Base-by-base conservation (phyloP, 1,140 invertebrate genomes). In the Philopotamus ludificatus region DNA sequence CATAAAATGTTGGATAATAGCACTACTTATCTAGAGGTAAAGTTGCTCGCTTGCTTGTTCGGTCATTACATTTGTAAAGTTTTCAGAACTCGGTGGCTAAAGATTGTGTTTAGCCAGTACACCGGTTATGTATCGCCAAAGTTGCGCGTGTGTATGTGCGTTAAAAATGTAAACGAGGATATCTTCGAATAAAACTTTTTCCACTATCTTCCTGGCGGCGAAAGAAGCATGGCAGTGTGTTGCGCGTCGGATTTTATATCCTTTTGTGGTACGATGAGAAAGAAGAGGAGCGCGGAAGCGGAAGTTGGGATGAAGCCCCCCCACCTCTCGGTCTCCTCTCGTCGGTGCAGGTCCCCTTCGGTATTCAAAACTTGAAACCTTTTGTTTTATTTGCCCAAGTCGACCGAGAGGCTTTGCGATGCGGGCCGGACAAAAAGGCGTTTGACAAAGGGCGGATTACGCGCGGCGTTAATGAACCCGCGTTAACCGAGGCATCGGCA, bases 361-460 rank as follows among this genome's bases (percentile, higher is more conserved):
- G 28, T 55, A 34, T 58, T 54, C 9, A 20, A 20, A 20, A 26
- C 65, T 50, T 42, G 64, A 59, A 60, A 15, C 44, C 65, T 62
- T 67, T 67, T 67, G 59, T 63, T 67, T 67, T 57, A 67, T 57
- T 67, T 55, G 49, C 28, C 47, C 65, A 22, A 57, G 15, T 58
- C 51, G 45, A 16, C n/a, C n/a, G n/a, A n/a, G n/a, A 34, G 28
- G 12, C 4, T 34, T 34, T 34, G 28, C 28, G 4, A 12, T 12
- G 28, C 12, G 12, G 12, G 4, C 12, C 28, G 12, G 12, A 12
- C 12, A 12, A 12, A 34, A 12, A 34, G 28, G 28, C 28, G 28
- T 34, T 34, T 34, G 4, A 34, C 28, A 34, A 34, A 34, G 28
- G 28, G 12, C 28, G 28, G 28, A 34, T 34, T 34, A 34, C 12